Evolutionary conservation across 2,113 vertebrate species (phyloP).

Genomic region (Sebastes fasciatus): DNA sequence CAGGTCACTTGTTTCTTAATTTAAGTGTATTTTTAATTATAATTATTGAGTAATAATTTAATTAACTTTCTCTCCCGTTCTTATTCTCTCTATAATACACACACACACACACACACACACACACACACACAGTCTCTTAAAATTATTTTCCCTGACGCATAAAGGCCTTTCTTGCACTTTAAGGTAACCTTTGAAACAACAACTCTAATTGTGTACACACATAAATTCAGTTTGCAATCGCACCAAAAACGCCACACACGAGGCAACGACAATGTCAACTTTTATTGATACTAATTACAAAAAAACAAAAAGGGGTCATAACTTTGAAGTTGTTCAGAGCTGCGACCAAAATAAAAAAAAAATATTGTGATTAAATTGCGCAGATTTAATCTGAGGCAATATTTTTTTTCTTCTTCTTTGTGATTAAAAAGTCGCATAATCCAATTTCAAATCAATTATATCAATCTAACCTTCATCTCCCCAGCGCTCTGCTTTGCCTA

Average conservation of each 20-base stretch:
- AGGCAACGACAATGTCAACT: conserved; percentile 5
- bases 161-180: conserved; percentile 16
- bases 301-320: conserved; percentile 15
- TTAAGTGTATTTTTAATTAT: not conserved
- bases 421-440: conserved; percentile 77
- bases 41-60: no score
- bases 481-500: conserved; percentile 70
- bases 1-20: not conserved
- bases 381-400: conserved; percentile 52
- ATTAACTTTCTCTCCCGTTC: not conserved
- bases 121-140: conserved; percentile 1
- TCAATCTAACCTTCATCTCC: conserved; percentile 80
- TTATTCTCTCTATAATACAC: not conserved
- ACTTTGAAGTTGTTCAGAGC: conserved; percentile 34
- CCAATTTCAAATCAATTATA: conserved; percentile 80
- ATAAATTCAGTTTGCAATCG: not conserved
- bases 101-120: conserved; percentile 35
- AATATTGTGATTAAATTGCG: conserved; percentile 34
- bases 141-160: not conserved
- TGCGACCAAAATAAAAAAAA: conserved; percentile 14
- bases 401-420: conserved; percentile 7
- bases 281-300: conserved; percentile 10
- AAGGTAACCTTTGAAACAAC: not conserved
- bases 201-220: not conserved
- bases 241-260: not conserved